These are phyloP conservation scores for Amblyjoppa proteus DNA, from an alignment of 2,888 invertebrate species.

Conservation along the genomic window DNA sequence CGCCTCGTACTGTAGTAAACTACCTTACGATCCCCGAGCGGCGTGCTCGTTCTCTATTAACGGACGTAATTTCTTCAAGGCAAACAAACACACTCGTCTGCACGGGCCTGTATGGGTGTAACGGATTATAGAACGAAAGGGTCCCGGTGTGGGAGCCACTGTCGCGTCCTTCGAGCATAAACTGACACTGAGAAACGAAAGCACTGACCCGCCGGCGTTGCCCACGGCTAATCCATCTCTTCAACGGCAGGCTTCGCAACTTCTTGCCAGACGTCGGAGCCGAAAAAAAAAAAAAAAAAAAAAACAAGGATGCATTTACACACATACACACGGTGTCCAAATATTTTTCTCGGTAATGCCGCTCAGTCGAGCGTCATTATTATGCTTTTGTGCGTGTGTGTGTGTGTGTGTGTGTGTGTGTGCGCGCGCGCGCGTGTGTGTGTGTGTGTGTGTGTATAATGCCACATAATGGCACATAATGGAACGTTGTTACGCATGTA, in stretches of 20 bases:
- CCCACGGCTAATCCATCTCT: constrained; percentile 57
- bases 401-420: constrained; percentile 1
- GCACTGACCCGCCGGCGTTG: constrained; percentile 36
- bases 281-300: constrained; percentile 13
- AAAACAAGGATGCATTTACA: not conserved
- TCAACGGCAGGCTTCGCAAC: constrained; percentile 25
- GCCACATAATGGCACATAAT: constrained; percentile 62
- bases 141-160: not conserved
- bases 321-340: constrained; percentile 37
- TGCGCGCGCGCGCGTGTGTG: too few species aligned
- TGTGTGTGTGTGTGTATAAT: constrained; percentile 41
- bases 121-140: not conserved
- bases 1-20: constrained; percentile 16
- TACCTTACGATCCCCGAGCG: not conserved
- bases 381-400: constrained; percentile 14
- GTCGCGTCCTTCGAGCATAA: constrained; percentile 10
- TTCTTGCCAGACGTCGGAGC: constrained; percentile 20
- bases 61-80: constrained; percentile 46
- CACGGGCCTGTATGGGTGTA: not conserved
- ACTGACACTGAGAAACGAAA: constrained; percentile 22
- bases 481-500: constrained; percentile 56
- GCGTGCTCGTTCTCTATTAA: constrained; percentile 19
- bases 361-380: constrained; percentile 38
- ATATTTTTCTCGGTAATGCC: constrained; percentile 53
- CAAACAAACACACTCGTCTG: constrained; percentile 46